Conservation (phyloP, 2,888 invertebrate genomes). For the Cerastis rubricosa region DNA sequence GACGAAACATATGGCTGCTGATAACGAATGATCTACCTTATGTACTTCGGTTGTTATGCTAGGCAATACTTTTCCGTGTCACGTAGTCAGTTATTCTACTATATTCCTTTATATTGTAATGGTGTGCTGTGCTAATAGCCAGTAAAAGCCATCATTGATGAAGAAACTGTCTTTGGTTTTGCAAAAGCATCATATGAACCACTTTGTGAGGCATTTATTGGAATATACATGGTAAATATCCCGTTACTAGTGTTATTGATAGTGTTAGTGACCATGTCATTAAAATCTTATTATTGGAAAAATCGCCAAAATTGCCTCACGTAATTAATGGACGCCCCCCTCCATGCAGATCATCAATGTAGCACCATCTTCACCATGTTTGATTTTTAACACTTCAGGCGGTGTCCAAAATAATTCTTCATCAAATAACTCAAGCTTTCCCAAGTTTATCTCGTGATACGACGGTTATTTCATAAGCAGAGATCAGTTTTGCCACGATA, state of each 20-base stretch:
- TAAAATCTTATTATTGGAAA: too few relatives aligned
- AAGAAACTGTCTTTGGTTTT: not conserved
- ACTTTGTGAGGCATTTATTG: too few relatives aligned
- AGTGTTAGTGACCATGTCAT: too few relatives aligned
- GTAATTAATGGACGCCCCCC: too few relatives aligned
- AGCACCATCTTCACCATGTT: too few relatives aligned
- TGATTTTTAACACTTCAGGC: not conserved
- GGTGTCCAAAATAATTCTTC: not conserved
- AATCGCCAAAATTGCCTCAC: too few relatives aligned
- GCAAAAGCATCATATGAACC: not conserved
- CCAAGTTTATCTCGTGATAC: conserved; percentile 18
- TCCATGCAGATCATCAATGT: not conserved
- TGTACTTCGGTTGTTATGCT: conserved; percentile 24
- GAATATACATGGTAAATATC: too few relatives aligned
- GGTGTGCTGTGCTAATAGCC: not conserved
- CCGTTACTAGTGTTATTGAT: too few relatives aligned
- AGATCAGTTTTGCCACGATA: conserved; percentile 35
- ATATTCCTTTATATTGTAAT: conserved; percentile 1
- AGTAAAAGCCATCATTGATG: not conserved
- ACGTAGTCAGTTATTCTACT: conserved; percentile 16
- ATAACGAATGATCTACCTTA: conserved; percentile 35
- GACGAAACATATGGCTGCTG: conserved; percentile 29
- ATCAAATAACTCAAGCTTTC: not conserved
- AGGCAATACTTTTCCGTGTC: conserved; percentile 18
- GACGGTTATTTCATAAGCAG: conserved; percentile 31